These are phyloP conservation scores for Eristalis intricaria DNA, from an alignment of 2,888 invertebrate genomes.

Conservation along the genomic window DNA sequence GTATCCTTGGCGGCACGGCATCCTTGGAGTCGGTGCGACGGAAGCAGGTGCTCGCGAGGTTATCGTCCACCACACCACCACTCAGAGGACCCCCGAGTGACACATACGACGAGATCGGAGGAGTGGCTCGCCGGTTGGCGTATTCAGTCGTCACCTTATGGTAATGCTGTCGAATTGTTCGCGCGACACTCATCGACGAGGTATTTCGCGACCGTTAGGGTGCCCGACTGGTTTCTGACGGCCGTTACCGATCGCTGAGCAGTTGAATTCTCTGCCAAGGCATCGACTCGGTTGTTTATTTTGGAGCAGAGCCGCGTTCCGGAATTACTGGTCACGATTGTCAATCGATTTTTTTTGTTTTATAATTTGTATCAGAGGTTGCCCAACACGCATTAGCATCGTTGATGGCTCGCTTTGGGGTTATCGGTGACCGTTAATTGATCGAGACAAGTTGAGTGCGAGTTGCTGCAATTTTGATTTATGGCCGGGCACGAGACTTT, in stretches of 20 bases:
- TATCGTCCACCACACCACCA: conserved; percentile 54
- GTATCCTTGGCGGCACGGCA: conserved; percentile 51
- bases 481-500: not conserved
- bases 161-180: conserved; percentile 34
- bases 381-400: conserved; percentile 16
- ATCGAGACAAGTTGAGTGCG: not conserved
- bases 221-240: conserved; percentile 26
- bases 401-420: conserved; percentile 9
- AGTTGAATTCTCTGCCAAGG: not conserved
- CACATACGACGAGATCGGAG: conserved; percentile 36
- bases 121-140: not conserved
- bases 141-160: conserved; percentile 28
- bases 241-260: not conserved
- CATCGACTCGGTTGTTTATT: not conserved
- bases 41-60: conserved; percentile 66
- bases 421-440: not conserved
- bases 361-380: conserved; percentile 6
- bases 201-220: conserved; percentile 56
- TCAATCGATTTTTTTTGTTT: not conserved
- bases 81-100: not conserved
- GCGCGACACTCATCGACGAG: conserved; percentile 49
- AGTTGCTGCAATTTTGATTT: not conserved
- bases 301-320: not conserved
- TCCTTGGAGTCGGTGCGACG: conserved; percentile 46
- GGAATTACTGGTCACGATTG: conserved; percentile 4